Base-by-base conservation (phyloP, 2,888 invertebrate species). In the Teinopalpus imperialis region DNA sequence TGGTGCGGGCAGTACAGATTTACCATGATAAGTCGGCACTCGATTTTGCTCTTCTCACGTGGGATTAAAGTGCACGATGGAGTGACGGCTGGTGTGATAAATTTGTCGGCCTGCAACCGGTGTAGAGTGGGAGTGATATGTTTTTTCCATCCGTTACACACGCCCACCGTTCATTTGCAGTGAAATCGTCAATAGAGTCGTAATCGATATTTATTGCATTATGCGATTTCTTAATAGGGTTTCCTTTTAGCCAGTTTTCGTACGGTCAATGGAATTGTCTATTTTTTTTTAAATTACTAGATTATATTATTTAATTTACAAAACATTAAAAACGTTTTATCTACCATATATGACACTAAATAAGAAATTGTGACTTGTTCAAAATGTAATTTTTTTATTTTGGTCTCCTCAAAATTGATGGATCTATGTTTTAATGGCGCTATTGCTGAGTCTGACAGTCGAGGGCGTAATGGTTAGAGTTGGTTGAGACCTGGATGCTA, bases 101-200 rank as follows among this genome's bases (percentile, higher is more conserved):
- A 50, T 65, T 78, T 63, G 79, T 59, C 53, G 56, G 58, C 52
- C 61, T 59, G 69, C 66, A 74, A 79, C 77, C 74, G 75, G 74
- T 73, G 66, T 63, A 63, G 77, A 60, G 85, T 86, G 87, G 87
- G 87, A 83, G 87, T 87, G 77, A 85, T 85, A 80, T 83, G 85
- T 76, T 85, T 87, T 83, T 81, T 78, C 75, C 74, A 70, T 69
- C 59, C 56, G 50, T 57, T 66, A 73, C 83, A 79, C 77, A 87
- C 88, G 87, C 88, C 87, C 87, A 83, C 80, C 54, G 69, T 64
- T 62, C 61, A 67, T 52, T 57, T 52, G 50, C 61, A 64, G 73
- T 68, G 71, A 74, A 78, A 77, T 74, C 68, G 68, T 71, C 70
- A 68, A 65, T 66, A 63, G 60, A 59, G 44, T 43, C 34, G 54